These are phyloP conservation scores for Caradrina clavipalpis DNA, from an alignment of 2,888 invertebrate genomes.

Conservation along the genomic window DNA sequence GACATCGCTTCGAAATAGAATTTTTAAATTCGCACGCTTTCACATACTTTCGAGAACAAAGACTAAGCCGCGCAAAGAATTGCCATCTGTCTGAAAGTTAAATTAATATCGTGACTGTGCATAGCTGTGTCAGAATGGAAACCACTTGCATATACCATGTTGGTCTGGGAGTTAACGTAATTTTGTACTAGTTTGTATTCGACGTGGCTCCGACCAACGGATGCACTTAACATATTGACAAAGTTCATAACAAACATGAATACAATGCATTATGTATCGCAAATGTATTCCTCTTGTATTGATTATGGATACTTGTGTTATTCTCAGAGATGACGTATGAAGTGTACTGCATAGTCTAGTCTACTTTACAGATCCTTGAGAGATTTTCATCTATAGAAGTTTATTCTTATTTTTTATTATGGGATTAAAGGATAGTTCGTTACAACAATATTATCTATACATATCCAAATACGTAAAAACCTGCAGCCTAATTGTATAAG, in stretches of 20 bases:
- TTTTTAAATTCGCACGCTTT: slow-evolving; percentile 32
- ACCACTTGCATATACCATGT: slow-evolving; percentile 36
- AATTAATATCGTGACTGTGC: slow-evolving; percentile 58
- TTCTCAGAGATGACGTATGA: slow-evolving; percentile 26
- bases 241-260: slow-evolving; percentile 59
- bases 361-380: not conserved
- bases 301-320: slow-evolving; percentile 31
- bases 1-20: slow-evolving; percentile 13
- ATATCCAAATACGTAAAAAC: slow-evolving; percentile 11
- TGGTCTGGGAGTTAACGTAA: slow-evolving; percentile 50
- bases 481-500: not conserved
- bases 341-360: not conserved
- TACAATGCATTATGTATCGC: slow-evolving; percentile 47
- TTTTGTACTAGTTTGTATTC: slow-evolving; percentile 56
- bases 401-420: too few species aligned
- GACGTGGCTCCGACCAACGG: slow-evolving; percentile 32
- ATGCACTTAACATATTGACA: slow-evolving; percentile 62
- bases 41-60: slow-evolving; percentile 44
- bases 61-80: slow-evolving; percentile 34
- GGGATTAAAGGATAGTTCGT: too few species aligned
- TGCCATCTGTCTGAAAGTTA: slow-evolving; percentile 44
- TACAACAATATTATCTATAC: too few species aligned
- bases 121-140: slow-evolving; percentile 44
- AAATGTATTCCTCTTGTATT: slow-evolving; percentile 44
- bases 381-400: not conserved